Conservation (phyloP, 2,113 vertebrate species). For the Entelurus aequoreus region DNA sequence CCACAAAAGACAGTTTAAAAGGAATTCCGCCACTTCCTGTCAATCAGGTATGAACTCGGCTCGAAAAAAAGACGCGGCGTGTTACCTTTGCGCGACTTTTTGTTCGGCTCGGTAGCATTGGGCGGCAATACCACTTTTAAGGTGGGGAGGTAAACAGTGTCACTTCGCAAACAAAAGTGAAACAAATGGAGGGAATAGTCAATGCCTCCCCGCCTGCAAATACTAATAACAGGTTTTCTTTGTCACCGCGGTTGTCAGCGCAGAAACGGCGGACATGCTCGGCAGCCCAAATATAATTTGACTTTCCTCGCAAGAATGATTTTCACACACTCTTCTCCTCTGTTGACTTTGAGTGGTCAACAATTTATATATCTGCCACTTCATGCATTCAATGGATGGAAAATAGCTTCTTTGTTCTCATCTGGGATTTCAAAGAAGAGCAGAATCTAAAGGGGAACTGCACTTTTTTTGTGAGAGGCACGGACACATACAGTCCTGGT, state of each 20-base stretch:
- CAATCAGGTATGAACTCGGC: constrained; percentile 35
- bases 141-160: constrained; percentile 23
- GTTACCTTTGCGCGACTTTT: constrained; percentile 3
- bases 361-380: constrained; percentile 48
- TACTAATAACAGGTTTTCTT: constrained; percentile 56
- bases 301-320: constrained; percentile 48
- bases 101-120: neutral
- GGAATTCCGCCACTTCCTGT: constrained; percentile 41
- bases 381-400: constrained; percentile 22
- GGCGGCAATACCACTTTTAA: constrained; percentile 27
- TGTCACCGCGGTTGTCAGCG: constrained; percentile 46
- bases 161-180: constrained; percentile 18
- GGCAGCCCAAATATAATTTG: constrained; percentile 59
- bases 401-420: constrained; percentile 25
- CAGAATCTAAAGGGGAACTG: constrained; percentile 47
- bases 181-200: constrained; percentile 1
- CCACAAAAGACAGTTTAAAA: constrained; percentile 43
- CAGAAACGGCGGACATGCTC: constrained; percentile 48
- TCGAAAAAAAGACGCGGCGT: constrained; percentile 16
- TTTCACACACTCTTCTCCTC: constrained; percentile 39
- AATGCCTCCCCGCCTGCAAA: constrained; percentile 36
- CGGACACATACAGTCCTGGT: no score
- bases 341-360: constrained; percentile 58
- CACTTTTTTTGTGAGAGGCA: no score
- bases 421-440: constrained; percentile 46